Base-by-base conservation (phyloP, 1,140 invertebrate genomes). In the Mya arenaria region DNA sequence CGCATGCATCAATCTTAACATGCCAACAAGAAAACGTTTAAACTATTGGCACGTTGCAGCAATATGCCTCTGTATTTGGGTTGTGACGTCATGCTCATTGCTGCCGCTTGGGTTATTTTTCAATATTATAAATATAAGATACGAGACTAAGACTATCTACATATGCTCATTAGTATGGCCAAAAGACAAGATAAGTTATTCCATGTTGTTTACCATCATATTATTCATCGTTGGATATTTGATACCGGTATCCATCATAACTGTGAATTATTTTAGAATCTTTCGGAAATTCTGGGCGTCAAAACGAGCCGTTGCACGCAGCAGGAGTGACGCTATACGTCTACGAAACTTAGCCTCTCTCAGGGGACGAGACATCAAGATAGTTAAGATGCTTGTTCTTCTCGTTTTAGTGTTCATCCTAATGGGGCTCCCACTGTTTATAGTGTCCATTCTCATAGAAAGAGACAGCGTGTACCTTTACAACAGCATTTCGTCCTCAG, bases 101-200 rank as follows among this genome's bases (percentile, higher is more conserved):
- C 71, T 84, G 4, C 89, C 90, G 0, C 48, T 91, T 25, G 77
- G 81, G 0, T 41, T 88, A 23, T 90, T 85, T 69, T 91, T 90
- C 65, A 73, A 83, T n/a, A 65, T 88, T 15, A 77, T 83, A 28
- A 37, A 71, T 13, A 82, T 87, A 52, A 65, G 80, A 0, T 69
- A 86, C 5, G 87, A 85, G n/a, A 36, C 60, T 6, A 37, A 15
- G 13, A 71, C 34, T 4, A 78, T 89, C 10, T 58, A 69, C 19
- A 84, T 90, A 19, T 91, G 90, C 65, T 90, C 90, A 4, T 39
- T 91, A 10, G 39, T 86, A 28, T 91, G 89, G 89, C 90, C 90
- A 4, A 32, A 79, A 23, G 28, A 19, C 13, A 71, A 34, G 4
- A 25, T 89, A 15, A 44, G 71, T 13, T 37, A 85, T 10, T 86